phyloP scores from a whole-genome alignment of 2,888 invertebrate genomes.

The Epinotia demarniana region DNA sequence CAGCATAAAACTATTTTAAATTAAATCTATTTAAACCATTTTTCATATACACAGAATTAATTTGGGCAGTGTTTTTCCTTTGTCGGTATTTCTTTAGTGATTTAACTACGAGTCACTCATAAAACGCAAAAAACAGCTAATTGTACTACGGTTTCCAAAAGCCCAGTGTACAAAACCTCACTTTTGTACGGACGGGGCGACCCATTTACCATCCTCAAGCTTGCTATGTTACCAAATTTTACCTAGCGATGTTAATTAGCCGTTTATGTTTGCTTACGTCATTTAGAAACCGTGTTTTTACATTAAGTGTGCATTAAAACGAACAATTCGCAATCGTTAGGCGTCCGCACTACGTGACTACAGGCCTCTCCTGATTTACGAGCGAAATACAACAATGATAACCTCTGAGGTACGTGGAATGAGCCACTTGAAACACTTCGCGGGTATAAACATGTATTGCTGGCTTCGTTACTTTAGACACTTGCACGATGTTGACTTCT shows the following conservation, averaged over 20 bases:
- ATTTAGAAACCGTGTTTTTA: constrained; percentile 17
- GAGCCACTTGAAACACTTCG: constrained; percentile 47
- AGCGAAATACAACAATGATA: constrained; percentile 55
- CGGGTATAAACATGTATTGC: constrained; percentile 17
- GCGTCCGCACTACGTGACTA: constrained; percentile 48
- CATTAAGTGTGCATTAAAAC: constrained; percentile 22
- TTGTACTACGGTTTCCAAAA: no score
- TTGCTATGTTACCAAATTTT: background rate
- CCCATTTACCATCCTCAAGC: no score
- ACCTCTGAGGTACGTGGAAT: constrained; percentile 57
- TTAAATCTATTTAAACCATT: no score
- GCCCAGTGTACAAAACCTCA: background rate
- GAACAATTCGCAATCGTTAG: constrained; percentile 43
- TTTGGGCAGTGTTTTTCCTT: no score
- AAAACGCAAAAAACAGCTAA: no score
- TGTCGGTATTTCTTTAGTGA: no score
- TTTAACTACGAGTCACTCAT: no score
- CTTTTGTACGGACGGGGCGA: background rate
- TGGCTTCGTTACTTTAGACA: background rate
- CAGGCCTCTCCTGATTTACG: constrained; percentile 55
- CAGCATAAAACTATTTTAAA: no score
- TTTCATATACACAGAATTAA: no score
- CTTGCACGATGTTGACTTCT: background rate
- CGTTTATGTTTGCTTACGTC: background rate
- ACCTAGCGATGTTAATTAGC: constrained; percentile 1